A percentile compares a stretch with the other conserved stretches of the same genome.
Conservation (phyloP, 2,113 vertebrate genomes). For the Albula goreensis region DNA sequence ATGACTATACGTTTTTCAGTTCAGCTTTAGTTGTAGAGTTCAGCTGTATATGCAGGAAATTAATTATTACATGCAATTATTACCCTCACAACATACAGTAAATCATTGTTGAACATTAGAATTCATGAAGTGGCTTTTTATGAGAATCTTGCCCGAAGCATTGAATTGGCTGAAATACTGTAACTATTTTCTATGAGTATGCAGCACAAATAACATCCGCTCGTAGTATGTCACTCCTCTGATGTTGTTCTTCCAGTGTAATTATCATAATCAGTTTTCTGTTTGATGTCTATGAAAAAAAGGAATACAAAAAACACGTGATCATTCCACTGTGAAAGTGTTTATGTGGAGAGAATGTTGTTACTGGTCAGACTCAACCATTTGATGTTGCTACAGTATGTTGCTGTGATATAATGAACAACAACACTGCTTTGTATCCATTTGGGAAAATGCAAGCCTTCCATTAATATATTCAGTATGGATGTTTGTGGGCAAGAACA, state of each 20-base stretch:
- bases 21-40: background rate
- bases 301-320: background rate
- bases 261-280: background rate
- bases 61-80: background rate
- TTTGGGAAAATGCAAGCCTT: background rate
- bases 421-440: background rate
- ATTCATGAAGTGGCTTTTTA: background rate
- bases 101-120: background rate
- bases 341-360: background rate
- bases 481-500: background rate
- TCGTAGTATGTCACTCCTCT: background rate
- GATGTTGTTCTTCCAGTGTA: background rate
- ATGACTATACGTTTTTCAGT: too few species aligned
- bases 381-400: background rate
- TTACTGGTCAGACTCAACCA: background rate
- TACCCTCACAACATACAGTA: too few species aligned
- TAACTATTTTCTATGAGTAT: background rate
- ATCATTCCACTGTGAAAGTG: background rate
- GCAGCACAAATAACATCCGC: background rate
- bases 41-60: too few species aligned
- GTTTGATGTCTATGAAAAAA: background rate
- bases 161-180: background rate
- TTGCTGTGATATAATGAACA: background rate
- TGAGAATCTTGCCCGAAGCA: background rate
- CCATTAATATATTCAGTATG: background rate